Base-by-base conservation (phyloP, 2,797 vertebrate species). In the Anas bernieri region DNA sequence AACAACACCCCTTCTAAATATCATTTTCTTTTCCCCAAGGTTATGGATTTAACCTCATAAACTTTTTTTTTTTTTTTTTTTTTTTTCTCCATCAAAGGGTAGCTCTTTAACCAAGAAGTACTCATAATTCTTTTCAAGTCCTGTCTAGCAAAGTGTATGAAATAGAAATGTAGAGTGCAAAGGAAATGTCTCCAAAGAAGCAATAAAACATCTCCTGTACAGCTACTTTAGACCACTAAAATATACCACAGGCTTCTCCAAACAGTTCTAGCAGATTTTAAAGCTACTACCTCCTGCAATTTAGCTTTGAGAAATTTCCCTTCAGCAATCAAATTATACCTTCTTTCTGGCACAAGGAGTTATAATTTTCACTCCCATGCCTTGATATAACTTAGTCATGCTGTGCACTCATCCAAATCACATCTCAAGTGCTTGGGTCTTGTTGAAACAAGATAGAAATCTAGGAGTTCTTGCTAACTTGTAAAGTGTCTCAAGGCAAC, bases 351-450 rank as follows among this genome's bases (percentile, higher is more conserved):
- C 14, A 55, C 54, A 87, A 70, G 35, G 31, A 39, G 16, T 26
- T 43, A 39, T 50, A 62, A 80, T 95, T 94, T 95, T 92, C 70
- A 87, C 7, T 86, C 37, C 26, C 50, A 21, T 91, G 64, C 75
- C 25, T 62, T 12, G 4, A 41, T 66, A 37, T 12, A 89, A 80
- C 37, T 87, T 77, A 54, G 56, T 72, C 64, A 55, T 52, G 18
- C 61, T 78, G 23, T 55, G n/a, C 55, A 33, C 30, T 87, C 72
- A 7, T 68, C 37, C 62, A 81, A 85, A 92, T 62, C 45, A 23
- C 48, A n/a, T 50, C 28, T 62, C 22, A 82, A 88, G 28, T 83
- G 35, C 35, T 70, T 72, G 31, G 37, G 55, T 7, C 33, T 61
- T 89, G 33, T 66, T 73, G 69, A 66, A 93, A 87, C 12, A 86